These are phyloP conservation scores for Ashinkailepas kermadecensis DNA, from an alignment of 2,888 invertebrate species.

Conservation along the genomic window DNA sequence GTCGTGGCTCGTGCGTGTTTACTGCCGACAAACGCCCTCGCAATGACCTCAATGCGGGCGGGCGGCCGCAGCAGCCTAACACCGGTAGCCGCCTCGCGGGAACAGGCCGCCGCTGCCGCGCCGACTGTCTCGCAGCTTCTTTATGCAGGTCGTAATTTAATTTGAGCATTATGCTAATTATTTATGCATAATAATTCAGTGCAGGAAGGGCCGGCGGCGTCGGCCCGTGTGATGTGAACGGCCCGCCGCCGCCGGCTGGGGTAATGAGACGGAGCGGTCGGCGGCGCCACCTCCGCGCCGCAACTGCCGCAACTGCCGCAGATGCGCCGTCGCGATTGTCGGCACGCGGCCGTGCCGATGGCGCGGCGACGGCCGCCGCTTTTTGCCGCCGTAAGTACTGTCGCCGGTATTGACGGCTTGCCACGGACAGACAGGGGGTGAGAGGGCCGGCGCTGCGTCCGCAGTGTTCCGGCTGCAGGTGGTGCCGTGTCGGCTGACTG, in stretches of 20 bases:
- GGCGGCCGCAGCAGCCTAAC: not conserved
- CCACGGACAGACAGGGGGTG: not conserved
- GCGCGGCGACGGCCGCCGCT: not conserved
- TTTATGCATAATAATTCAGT: slow-evolving; percentile 23
- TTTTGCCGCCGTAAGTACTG: too few species aligned
- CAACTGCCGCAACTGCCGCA: not conserved
- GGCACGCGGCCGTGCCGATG: not conserved
- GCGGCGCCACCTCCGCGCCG: not conserved
- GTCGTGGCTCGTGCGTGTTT: too few species aligned
- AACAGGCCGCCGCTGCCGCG: not conserved
- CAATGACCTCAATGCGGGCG: not conserved
- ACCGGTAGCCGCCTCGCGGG: not conserved
- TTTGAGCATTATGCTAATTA: slow-evolving; percentile 21
- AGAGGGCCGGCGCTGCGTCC: not conserved
- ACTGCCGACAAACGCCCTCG: too few species aligned
- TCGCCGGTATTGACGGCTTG: too few species aligned
- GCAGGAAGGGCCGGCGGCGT: slow-evolving; percentile 14
- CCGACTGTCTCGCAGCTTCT: not conserved
- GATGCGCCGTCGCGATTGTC: not conserved
- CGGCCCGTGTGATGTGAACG: slow-evolving; percentile 16
- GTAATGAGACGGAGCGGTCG: slow-evolving; percentile 1
- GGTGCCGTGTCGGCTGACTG: too few species aligned
- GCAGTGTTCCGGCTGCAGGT: too few species aligned
- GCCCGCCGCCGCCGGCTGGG: not conserved
- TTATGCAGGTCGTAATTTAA: slow-evolving; percentile 21